Evolutionary conservation across 2,797 vertebrate genomes (phyloP).

Genomic region (Synaphobranchus kaupii): DNA sequence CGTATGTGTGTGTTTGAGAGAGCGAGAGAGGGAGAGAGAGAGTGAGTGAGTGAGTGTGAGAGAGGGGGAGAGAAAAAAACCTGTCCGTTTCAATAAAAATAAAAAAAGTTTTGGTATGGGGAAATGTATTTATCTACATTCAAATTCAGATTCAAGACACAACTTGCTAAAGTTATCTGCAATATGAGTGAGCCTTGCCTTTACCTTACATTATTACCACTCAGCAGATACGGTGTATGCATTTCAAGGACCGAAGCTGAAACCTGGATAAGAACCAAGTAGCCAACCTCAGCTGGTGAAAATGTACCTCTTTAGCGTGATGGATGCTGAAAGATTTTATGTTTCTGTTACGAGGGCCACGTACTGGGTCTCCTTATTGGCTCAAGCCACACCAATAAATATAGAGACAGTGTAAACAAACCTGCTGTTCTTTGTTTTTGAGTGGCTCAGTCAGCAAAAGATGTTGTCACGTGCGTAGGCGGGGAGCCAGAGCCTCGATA

Average conservation of each 20-base stretch:
- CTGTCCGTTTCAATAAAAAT: too few relatives aligned
- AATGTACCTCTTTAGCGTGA: not conserved
- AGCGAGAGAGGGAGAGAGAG: too few relatives aligned
- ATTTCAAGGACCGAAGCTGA: not conserved
- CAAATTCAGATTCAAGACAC: too few relatives aligned
- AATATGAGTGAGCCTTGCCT: constrained; percentile 74
- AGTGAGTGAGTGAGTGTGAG: too few relatives aligned
- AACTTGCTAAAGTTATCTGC: not conserved
- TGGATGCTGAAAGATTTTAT: not conserved
- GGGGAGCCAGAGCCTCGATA: not conserved
- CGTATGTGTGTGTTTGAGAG: too few relatives aligned
- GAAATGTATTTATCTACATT: too few relatives aligned
- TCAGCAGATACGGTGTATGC: not conserved
- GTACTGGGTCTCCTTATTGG: not conserved
- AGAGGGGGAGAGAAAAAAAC: too few relatives aligned
- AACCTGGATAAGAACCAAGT: not conserved
- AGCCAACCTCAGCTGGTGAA: not conserved
- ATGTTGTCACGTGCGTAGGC: too few relatives aligned
- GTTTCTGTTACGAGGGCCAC: not conserved
- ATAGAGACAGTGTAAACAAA: not conserved
- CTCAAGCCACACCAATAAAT: not conserved
- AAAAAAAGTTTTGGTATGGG: too few relatives aligned
- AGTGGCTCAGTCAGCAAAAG: not conserved
- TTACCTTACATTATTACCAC: constrained; percentile 68
- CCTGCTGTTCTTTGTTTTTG: not conserved